Evolutionary conservation across 1,140 invertebrate species (phyloP).

Genomic region (Papilio glaucus): DNA sequence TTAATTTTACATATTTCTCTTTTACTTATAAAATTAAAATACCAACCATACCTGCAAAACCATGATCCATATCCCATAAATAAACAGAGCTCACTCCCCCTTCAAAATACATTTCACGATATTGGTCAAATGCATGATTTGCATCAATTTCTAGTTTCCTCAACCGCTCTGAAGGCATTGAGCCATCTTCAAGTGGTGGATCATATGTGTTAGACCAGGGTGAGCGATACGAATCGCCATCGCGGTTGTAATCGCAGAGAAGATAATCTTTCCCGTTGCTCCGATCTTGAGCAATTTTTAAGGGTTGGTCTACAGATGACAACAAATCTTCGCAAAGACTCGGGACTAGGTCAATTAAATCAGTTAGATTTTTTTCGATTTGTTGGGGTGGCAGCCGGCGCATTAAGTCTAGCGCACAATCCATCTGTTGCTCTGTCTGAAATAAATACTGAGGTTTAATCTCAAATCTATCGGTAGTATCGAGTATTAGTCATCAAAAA

Average conservation of each 20-base stretch:
- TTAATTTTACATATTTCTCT: too few species aligned
- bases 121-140: constrained; percentile 99
- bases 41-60: constrained; percentile 91
- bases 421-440: constrained; percentile 98
- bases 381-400: constrained; percentile 98
- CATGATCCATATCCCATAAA: constrained; percentile 99
- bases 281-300: constrained; percentile 98
- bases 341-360: constrained; percentile 98
- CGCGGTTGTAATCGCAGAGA: constrained; percentile 98
- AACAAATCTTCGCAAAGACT: constrained; percentile 97
- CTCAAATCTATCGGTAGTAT: constrained; percentile 46
- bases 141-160: constrained; percentile 98
- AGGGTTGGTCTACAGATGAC: constrained; percentile 98
- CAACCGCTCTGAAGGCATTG: constrained; percentile 98
- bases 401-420: constrained; percentile 99
- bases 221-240: constrained; percentile 99
- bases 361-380: constrained; percentile 98
- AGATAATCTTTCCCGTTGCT: constrained; percentile 98
- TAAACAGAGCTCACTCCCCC: constrained; percentile 99
- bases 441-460: constrained; percentile 63
- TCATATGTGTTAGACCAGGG: constrained; percentile 99
- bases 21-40: neutral
- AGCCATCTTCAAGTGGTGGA: constrained; percentile 98
- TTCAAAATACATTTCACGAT: constrained; percentile 99
- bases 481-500: constrained; percentile 69